These are phyloP conservation scores for Lanius collurio DNA, from an alignment of 2,113 vertebrate species.

Conservation along the genomic window DNA sequence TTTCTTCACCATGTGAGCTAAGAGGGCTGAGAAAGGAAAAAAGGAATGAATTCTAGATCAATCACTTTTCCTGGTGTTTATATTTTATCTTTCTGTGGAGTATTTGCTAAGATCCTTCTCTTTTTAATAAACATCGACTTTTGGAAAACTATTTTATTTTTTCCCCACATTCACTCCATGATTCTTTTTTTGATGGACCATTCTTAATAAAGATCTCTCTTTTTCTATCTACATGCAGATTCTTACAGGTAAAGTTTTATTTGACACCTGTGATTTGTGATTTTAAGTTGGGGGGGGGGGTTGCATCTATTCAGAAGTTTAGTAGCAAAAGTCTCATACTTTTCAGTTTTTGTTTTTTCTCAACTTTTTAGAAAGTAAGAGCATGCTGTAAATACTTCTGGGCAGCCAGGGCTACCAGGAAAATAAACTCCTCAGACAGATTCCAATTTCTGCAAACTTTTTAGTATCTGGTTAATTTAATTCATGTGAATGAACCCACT, in stretches of 20 bases:
- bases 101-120: not conserved
- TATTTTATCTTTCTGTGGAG: not conserved
- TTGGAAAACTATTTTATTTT: not conserved
- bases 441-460: not conserved
- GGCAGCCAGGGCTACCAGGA: not conserved
- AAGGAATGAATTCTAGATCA: not conserved
- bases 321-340: not conserved
- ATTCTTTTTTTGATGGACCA: not conserved
- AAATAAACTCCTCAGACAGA: not conserved
- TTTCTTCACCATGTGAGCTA: not conserved
- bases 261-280: not conserved
- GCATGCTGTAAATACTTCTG: not conserved
- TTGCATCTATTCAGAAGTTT: not conserved
- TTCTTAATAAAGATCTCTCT: not conserved
- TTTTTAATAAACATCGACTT: not conserved
- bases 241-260: not conserved
- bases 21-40: not conserved
- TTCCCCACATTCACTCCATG: not conserved
- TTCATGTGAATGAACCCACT: not conserved
- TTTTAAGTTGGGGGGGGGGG: not conserved
- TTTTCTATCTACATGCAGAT: not conserved
- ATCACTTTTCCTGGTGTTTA: not conserved
- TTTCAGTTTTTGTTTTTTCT: not conserved
- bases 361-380: not conserved
- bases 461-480: conserved; percentile 18